These are phyloP conservation scores for Paracentrotus lividus DNA, from an alignment of 53 echinoderm and acorn worm genomes.

Conservation along the genomic window DNA sequence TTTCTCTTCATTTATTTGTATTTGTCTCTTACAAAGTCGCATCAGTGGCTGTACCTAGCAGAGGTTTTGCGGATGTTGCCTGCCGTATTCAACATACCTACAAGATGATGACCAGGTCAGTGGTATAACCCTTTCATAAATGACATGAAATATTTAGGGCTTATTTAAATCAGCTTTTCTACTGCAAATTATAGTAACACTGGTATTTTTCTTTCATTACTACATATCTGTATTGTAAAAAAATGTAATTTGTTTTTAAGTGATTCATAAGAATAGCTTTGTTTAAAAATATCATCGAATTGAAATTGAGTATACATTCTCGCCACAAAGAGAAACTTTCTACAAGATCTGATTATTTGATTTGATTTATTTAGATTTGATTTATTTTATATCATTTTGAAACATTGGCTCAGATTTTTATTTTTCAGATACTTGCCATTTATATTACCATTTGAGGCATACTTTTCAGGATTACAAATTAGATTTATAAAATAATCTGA, in stretches of 20 bases:
- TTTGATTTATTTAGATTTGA: background rate
- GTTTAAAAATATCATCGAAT: too few relatives aligned
- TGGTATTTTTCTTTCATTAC: too few relatives aligned
- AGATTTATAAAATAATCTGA: too few relatives aligned
- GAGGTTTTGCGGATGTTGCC: slow-evolving; percentile 78
- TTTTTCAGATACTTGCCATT: background rate
- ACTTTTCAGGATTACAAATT: background rate
- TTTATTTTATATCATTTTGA: background rate
- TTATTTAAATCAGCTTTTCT: too few relatives aligned
- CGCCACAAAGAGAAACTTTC: too few relatives aligned
- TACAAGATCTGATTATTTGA: background rate
- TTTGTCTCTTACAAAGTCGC: too few relatives aligned
- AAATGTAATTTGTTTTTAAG: too few relatives aligned
- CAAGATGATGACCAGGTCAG: slow-evolving; percentile 82
- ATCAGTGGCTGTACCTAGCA: slow-evolving; percentile 88
- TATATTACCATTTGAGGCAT: background rate
- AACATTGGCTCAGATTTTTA: background rate
- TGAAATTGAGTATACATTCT: too few relatives aligned
- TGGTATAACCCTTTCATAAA: background rate
- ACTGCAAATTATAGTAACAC: too few relatives aligned
- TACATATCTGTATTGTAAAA: too few relatives aligned
- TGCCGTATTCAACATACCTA: slow-evolving; percentile 80
- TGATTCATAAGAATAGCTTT: too few relatives aligned
- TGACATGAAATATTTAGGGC: too few relatives aligned
- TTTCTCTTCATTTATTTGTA: background rate